Evolutionary conservation across 2,888 invertebrate species (phyloP).

Genomic region (Xestia rhomboidea): DNA sequence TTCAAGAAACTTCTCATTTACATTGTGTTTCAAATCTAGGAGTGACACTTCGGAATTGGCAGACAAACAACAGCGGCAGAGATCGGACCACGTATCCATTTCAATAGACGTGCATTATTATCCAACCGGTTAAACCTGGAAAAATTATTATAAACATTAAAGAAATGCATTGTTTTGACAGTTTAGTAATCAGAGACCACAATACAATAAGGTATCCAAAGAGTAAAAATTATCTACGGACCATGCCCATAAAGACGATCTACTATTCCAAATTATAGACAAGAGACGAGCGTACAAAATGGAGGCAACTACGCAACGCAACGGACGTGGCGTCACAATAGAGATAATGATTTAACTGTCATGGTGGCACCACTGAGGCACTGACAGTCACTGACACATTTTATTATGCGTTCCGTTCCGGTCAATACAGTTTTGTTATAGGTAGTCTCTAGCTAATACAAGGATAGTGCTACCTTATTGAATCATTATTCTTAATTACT

Average conservation of each 20-base stretch:
- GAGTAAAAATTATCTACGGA: slow-evolving; percentile 91
- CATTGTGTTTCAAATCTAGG: slow-evolving; percentile 79
- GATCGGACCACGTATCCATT: slow-evolving; percentile 87
- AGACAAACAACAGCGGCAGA: slow-evolving; percentile 88
- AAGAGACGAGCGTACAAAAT: slow-evolving; percentile 86
- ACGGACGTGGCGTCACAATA: slow-evolving; percentile 66
- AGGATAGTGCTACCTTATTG: neutral
- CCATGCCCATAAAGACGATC: slow-evolving; percentile 89
- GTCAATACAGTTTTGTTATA: neutral
- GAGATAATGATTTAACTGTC: slow-evolving; percentile 38
- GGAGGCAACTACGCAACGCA: slow-evolving; percentile 74
- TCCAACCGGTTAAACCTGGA: slow-evolving; percentile 80
- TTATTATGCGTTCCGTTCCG: slow-evolving; percentile 19
- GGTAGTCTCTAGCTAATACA: neutral
- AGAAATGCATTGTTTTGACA: slow-evolving; percentile 85
- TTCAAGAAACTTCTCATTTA: slow-evolving; percentile 83
- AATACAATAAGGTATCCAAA: slow-evolving; percentile 83
- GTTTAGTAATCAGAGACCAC: slow-evolving; percentile 83
- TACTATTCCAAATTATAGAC: slow-evolving; percentile 88
- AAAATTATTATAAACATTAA: slow-evolving; percentile 75
- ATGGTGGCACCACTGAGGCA: slow-evolving; percentile 55
- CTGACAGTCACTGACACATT: slow-evolving; percentile 14
- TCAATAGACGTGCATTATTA: slow-evolving; percentile 80
- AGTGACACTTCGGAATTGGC: slow-evolving; percentile 85
- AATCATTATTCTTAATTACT: neutral